Conservation (phyloP, 2,797 vertebrate species). For the Onychomys leucogaster region DNA sequence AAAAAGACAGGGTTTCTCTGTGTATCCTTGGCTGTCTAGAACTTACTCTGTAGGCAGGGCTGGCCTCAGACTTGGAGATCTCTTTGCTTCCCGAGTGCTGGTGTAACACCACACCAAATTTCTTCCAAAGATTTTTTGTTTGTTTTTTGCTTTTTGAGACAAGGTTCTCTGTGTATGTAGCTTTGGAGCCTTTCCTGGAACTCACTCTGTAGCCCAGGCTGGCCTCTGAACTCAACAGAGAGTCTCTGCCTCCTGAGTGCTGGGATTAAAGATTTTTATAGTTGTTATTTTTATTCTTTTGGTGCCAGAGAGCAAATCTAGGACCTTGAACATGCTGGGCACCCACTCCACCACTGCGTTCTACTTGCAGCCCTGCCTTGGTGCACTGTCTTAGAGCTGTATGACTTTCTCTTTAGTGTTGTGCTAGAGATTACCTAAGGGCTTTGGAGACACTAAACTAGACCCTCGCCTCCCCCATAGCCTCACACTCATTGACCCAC, state of each 20-base stretch:
- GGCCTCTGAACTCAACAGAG: too few relatives aligned
- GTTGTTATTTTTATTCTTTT: background rate
- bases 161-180: too few relatives aligned
- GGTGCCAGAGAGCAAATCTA: background rate
- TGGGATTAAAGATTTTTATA: background rate
- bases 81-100: background rate
- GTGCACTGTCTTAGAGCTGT: background rate
- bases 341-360: background rate
- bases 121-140: background rate
- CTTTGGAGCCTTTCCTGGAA: too few relatives aligned
- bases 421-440: background rate
- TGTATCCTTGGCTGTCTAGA: background rate
- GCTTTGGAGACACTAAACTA: background rate
- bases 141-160: too few relatives aligned
- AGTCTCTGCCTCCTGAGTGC: too few relatives aligned
- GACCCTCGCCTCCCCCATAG: fast-evolving
- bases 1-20: background rate
- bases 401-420: background rate
- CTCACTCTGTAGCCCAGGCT: too few relatives aligned
- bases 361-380: too few relatives aligned
- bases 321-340: background rate
- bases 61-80: background rate
- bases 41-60: background rate
- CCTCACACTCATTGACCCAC: too few relatives aligned
- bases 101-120: background rate